Percentiles rank a stretch among this genome's conserved stretches.
Conservation (phyloP, 2,797 vertebrate genomes). For the Moxostoma hubbsi region DNA sequence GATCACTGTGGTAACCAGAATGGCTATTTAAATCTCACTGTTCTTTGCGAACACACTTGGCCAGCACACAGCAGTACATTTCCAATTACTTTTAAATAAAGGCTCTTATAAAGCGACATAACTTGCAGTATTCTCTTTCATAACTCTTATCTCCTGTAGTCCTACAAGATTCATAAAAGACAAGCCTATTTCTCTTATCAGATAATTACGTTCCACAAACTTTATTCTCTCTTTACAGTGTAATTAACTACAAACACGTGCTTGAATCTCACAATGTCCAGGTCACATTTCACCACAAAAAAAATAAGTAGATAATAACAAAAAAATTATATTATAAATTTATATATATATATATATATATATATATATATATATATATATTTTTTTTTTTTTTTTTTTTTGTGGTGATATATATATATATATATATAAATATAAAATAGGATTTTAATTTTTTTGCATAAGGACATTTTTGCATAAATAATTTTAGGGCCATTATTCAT, state of each 20-base stretch:
- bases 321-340: too few relatives aligned
- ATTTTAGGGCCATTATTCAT: too few relatives aligned
- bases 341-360: too few relatives aligned
- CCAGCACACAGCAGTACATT: constrained; percentile 6
- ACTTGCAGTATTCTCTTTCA: constrained; percentile 14
- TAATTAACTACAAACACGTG: background rate
- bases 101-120: background rate
- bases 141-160: background rate
- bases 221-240: background rate
- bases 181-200: background rate
- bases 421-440: too few relatives aligned
- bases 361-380: too few relatives aligned
- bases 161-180: constrained; percentile 3
- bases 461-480: too few relatives aligned
- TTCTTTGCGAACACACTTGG: background rate
- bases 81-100: background rate
- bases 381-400: too few relatives aligned
- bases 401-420: too few relatives aligned
- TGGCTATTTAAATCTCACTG: constrained; percentile 29
- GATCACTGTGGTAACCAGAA: constrained; percentile 36
- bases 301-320: background rate
- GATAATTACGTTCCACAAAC: background rate
- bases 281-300: too few relatives aligned
- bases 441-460: too few relatives aligned
- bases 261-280: too few relatives aligned